Base-by-base conservation (phyloP, 2,888 invertebrate species). In the Oasisia sp. region DNA sequence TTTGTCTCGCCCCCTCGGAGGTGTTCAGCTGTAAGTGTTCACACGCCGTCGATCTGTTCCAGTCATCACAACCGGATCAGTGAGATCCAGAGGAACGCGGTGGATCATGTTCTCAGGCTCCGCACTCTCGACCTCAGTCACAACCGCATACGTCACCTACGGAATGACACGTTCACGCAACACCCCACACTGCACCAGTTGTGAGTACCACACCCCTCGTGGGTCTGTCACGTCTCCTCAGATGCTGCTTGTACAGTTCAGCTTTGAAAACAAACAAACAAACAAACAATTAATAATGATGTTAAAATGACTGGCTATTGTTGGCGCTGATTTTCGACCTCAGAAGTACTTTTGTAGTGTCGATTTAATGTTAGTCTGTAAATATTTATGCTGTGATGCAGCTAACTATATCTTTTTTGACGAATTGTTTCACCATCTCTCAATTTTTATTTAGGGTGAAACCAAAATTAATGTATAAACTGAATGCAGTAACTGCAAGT, bases 81-180 rank as follows among this genome's bases (percentile, higher is more conserved):
- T 58, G 95, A 94, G n/a, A 95, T 97, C 92, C 96, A 96, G 92
- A 95, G 96, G 38, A 95, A 94, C 89, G 97, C 97, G 92, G 96
- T 98, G 93, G 94, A 96, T 58, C 95, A 96, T 44, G 93, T 95
- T 94, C 96, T 97, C 91, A 96, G 97, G 94, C 96, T 98, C 93
- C 97, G 97, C 94, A 97, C 97, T 93, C 96, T 98, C 91, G 95
- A 96, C 92, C 93, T 96, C 50, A 95, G 95, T 92, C 94, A 95
- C 93, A 96, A 96, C 93, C 93, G 94, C 89, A 94, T 96, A 74
- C 94, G 94, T 91, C 95, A 95, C 74, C 94, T 96, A n/a, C 97
- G 97, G 93, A 95, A 96, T 38, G 97, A 97, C 58, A 97, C 97
- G 91, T 98, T 98, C 96, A 97, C 97, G 74, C 96, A 96, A 90